phyloP scores from a whole-genome alignment of 2,797 vertebrate species.

The Sebastes glaucus region DNA sequence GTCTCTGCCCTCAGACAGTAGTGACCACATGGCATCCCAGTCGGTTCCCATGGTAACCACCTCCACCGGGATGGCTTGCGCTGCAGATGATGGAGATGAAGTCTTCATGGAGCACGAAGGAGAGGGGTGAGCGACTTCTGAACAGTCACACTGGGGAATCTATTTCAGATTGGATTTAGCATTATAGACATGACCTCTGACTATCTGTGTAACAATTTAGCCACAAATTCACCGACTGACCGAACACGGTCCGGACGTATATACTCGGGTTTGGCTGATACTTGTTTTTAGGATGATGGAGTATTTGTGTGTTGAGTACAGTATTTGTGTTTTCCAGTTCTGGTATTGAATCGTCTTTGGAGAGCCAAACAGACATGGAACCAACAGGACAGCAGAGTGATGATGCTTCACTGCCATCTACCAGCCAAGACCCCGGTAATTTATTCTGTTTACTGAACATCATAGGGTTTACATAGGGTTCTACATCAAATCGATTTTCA shows the following conservation, averaged over 20 bases:
- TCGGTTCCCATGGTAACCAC: slow-evolving; percentile 98
- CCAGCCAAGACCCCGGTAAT: slow-evolving; percentile 94
- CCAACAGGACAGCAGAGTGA: slow-evolving; percentile 88
- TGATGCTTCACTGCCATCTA: slow-evolving; percentile 91
- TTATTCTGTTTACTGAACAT: neutral
- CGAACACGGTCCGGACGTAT: no score
- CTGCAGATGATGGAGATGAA: slow-evolving; percentile 92
- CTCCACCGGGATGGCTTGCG: slow-evolving; percentile 85
- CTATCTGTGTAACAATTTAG: no score
- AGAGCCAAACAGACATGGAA: slow-evolving; percentile 90
- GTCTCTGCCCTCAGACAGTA: slow-evolving; percentile 87
- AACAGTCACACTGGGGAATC: neutral
- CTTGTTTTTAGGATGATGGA: neutral
- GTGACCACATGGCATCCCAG: slow-evolving; percentile 94
- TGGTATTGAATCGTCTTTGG: slow-evolving; percentile 88
- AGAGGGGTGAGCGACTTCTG: slow-evolving; percentile 83
- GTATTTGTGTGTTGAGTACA: neutral
- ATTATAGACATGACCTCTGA: no score
- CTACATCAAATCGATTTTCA: neutral
- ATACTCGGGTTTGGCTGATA: no score
- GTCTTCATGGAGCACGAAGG: slow-evolving; percentile 95
- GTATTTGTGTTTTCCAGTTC: slow-evolving; percentile 57
- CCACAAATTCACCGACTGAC: no score
- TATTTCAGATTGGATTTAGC: neutral
- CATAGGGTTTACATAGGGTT: no score